Evolutionary conservation across 2,113 vertebrate genomes (phyloP), one percentile per base, ranked within the genome.

Genomic region (Procavia capensis): DNA sequence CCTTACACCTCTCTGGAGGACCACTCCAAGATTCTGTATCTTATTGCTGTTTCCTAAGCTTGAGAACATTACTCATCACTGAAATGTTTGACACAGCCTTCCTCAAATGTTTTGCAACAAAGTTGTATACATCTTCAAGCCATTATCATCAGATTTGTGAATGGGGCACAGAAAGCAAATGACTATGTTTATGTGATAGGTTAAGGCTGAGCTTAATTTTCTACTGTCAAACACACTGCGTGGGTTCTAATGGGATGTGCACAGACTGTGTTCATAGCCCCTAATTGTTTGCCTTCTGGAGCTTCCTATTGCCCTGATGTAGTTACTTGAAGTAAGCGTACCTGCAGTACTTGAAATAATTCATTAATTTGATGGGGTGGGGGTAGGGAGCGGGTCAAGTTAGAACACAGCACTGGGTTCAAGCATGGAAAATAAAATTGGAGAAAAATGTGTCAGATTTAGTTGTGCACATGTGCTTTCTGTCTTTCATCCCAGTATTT

Each of bases 21-120:
- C 41, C 19, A 5, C 64, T 85, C 61, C 27, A n/a, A 16, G 66
- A 59, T n/a, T 80, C 81, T 86, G 36, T 57, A 47, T 86, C 19
- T 70, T 74, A 29, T 76, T 89, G 9, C 47, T 47, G 64, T 87
- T 74, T 93, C 75, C 41, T 39, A n/a, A 84, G 41, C 3, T 81
- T 80, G 81, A 83, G 82, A 57, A 82, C 81, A 95, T 96, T 94
- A 96, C 93, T 95, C 94, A 39, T 91, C 82, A 88, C 59, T 47
- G 43, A 95, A 78, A 96, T 96, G 79, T 97, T 96, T 96, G 91
- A 81, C 82, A 82, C 0, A 76, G 68, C 76, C 31, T 92, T 34
- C 59, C 88, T 90, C 43, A 93, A 95, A 95, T 96, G 66, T 87
- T 95, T 84, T 82, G 82, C 64, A 78, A 66, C 83, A 47, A 72